These are phyloP conservation scores for Scolopax rusticola DNA, from an alignment of 2,797 vertebrate genomes.

Conservation along the genomic window DNA sequence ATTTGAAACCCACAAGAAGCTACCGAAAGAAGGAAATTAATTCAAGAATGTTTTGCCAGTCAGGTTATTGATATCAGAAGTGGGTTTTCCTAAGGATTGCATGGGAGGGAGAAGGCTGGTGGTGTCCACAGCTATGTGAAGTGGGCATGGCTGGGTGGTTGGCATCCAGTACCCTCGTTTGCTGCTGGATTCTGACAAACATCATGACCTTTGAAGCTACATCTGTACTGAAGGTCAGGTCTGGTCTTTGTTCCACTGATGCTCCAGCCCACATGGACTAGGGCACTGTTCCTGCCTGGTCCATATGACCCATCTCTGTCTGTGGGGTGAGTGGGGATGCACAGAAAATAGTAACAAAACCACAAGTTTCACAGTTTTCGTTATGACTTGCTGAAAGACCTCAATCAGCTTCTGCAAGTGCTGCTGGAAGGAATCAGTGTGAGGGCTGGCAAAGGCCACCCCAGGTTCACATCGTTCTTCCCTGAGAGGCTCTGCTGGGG, in stretches of 20 bases:
- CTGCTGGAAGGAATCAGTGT: background rate
- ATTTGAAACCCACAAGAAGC: background rate
- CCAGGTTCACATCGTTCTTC: rapidly evolving
- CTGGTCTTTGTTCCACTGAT: background rate
- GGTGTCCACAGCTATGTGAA: background rate
- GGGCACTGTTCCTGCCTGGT: background rate
- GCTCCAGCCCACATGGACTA: background rate
- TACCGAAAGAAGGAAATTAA: background rate
- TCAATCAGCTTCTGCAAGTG: background rate
- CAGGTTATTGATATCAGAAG: background rate
- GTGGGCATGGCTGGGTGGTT: background rate
- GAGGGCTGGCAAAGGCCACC: background rate
- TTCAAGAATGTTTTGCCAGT: background rate
- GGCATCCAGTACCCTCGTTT: background rate
- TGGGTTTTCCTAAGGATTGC: background rate
- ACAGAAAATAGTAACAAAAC: background rate
- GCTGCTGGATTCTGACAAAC: background rate
- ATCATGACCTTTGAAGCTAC: background rate
- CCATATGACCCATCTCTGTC: rapidly evolving
- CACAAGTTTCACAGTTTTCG: background rate
- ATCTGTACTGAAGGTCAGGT: background rate
- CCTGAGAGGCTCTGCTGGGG: background rate
- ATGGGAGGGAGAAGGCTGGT: background rate
- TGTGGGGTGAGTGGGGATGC: background rate
- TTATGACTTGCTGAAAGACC: background rate